Base-by-base conservation (phyloP, 2,113 vertebrate genomes). In the Heterochromis multidens region DNA sequence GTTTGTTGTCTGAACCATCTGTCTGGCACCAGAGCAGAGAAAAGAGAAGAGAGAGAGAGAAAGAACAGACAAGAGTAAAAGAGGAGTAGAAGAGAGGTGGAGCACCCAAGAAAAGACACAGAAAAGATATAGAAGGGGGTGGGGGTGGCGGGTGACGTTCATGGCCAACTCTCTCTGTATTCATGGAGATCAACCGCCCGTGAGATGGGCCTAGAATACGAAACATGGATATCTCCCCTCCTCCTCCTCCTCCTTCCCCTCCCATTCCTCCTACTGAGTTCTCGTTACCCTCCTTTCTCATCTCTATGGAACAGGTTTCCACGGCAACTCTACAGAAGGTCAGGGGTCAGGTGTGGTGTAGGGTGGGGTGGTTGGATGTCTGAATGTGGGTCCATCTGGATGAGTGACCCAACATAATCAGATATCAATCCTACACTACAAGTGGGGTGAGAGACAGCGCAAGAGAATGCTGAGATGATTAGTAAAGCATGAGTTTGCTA, bases 401-500 rank as follows among this genome's bases (percentile, higher is more conserved):
- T 96, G 97, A 99, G 97, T 98, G 98, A 99, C 97, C 97, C 95
- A 95, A 98, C 97, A 98, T 98, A 98, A 99, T 98, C 97, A 98
- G 97, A 97, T 97, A 98, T 98, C 97, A 98, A 97, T 98, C 97
- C 97, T 96, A 96, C 96, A 97, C 97, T 96, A 96, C 77, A 89
- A 92, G 86, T 92, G 81, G 83, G 80, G 58, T 33, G 80, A 87
- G 35, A 82, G 83, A 33, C 72, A 43, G 65, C 25, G 63, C 17
- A 33, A 72, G 85, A 85, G 77, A 88, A 84, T 81, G 83, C 96
- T 97, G 97, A 97, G 97, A 96, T 98, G 97, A 98, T 99, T 98
- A 98, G 96, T 87, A 95, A 92, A 96, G 97, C 96, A 96, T 96
- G 96, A 97, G 96, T 97, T 97, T 97, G 93, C 96, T 96, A 95